Conservation (phyloP, 1,140 invertebrate genomes). For the Diplogasteroides magnus region DNA sequence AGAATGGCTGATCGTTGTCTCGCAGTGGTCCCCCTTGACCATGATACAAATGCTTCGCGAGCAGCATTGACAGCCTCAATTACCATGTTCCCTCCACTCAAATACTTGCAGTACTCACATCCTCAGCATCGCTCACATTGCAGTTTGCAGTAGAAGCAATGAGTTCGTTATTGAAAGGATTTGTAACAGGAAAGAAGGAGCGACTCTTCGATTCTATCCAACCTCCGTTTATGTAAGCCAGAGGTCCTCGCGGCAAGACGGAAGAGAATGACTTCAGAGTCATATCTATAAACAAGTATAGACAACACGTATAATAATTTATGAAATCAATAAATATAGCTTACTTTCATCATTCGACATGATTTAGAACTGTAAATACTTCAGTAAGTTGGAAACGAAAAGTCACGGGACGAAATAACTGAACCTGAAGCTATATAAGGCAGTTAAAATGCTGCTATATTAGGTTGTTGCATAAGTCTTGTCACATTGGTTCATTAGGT, state of each 20-base stretch:
- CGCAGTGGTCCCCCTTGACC: constrained; percentile 47
- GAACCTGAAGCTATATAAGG: too few relatives aligned
- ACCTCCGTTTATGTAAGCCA: constrained; percentile 18
- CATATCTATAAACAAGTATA: too few relatives aligned
- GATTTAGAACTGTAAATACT: too few relatives aligned
- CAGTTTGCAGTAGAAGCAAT: constrained; percentile 46
- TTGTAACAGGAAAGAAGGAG: constrained; percentile 38
- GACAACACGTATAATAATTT: too few relatives aligned
- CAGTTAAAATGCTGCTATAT: too few relatives aligned
- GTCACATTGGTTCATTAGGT: too few relatives aligned
- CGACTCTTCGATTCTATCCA: constrained; percentile 16
- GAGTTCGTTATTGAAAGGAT: constrained; percentile 43
- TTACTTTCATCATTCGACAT: too few relatives aligned
- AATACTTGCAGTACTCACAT: constrained; percentile 24
- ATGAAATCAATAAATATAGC: too few relatives aligned
- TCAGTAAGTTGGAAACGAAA: too few relatives aligned
- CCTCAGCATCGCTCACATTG: constrained; percentile 39
- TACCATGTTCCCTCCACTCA: too few relatives aligned
- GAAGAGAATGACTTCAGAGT: constrained; percentile 3
- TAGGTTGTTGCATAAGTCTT: too few relatives aligned
- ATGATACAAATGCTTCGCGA: constrained; percentile 41
- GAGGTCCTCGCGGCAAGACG: constrained; percentile 19
- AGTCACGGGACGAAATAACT: too few relatives aligned
- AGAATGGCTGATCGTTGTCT: constrained; percentile 47
- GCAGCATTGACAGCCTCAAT: constrained; percentile 49